Evolutionary conservation across 2,797 vertebrate species (phyloP).

Genomic region (Hafferia zeledoni): DNA sequence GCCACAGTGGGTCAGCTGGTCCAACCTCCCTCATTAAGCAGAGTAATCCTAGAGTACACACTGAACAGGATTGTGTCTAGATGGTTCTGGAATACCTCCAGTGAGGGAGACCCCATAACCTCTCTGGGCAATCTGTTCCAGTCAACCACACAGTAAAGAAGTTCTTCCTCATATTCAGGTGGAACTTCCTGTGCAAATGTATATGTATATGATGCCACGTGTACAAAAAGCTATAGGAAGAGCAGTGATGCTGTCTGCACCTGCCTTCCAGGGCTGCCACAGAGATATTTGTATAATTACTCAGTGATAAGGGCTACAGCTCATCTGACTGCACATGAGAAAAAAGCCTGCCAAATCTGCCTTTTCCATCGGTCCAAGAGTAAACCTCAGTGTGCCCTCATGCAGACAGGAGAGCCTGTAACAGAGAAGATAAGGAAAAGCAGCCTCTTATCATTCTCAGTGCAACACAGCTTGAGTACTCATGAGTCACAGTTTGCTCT

Average conservation of each 20-base stretch:
- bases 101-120: not conserved
- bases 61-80: not conserved
- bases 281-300: not conserved
- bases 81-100: not conserved
- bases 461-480: not conserved
- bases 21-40: not conserved
- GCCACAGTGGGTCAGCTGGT: not conserved
- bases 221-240: not conserved
- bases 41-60: not conserved
- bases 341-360: not conserved
- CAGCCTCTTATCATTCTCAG: not conserved
- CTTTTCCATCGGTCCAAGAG: not conserved
- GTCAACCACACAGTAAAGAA: not conserved
- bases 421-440: conserved; percentile 16
- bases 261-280: not conserved
- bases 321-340: not conserved
- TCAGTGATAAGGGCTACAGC: not conserved
- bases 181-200: not conserved
- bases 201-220: not conserved
- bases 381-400: not conserved
- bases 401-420: not conserved
- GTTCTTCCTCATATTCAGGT: not conserved
- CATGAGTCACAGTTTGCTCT: not conserved
- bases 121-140: not conserved
- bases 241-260: not conserved